A percentile compares a stretch with the other conserved stretches of the same genome.
phyloP scores from a whole-genome alignment of 2,113 vertebrate genomes.

The Emydocephalus ijimae region DNA sequence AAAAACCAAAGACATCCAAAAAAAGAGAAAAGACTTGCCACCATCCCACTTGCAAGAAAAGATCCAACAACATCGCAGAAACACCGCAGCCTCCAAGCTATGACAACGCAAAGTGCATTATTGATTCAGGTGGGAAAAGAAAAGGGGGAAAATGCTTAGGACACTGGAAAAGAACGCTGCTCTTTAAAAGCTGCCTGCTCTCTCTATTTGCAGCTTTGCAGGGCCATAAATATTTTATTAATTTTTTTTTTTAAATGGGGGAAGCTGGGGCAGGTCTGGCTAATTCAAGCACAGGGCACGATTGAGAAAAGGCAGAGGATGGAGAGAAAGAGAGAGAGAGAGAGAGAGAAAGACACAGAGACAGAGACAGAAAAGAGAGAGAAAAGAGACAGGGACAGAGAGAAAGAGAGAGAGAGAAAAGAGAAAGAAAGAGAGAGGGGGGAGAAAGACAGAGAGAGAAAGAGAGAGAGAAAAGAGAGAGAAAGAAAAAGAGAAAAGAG shows the following conservation, averaged over 20 bases:
- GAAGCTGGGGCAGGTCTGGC: conserved; percentile 19
- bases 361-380: too few species aligned
- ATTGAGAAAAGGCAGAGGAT: not conserved
- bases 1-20: not conserved
- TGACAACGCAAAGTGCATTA: conserved; percentile 64
- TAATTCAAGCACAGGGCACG: conserved; percentile 57
- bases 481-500: not conserved
- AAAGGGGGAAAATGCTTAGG: conserved; percentile 76
- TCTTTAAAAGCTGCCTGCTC: conserved; percentile 76
- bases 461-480: not conserved
- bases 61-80: not conserved
- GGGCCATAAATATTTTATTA: conserved; percentile 95
- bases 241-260: conserved; percentile 8
- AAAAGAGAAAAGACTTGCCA: conserved; percentile 13
- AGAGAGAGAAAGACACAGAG: not conserved
- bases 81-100: conserved; percentile 18
- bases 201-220: conserved; percentile 66
- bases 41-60: not conserved
- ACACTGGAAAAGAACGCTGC: conserved; percentile 71
- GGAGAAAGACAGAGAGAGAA: not conserved
- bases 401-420: too few species aligned
- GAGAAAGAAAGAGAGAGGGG: not conserved
- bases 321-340: not conserved
- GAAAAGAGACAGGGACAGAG: not conserved
- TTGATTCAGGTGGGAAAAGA: conserved; percentile 65